These are phyloP conservation scores for Porites lobata DNA, from an alignment of 92 coral and sea anemone species.

Conservation along the genomic window DNA sequence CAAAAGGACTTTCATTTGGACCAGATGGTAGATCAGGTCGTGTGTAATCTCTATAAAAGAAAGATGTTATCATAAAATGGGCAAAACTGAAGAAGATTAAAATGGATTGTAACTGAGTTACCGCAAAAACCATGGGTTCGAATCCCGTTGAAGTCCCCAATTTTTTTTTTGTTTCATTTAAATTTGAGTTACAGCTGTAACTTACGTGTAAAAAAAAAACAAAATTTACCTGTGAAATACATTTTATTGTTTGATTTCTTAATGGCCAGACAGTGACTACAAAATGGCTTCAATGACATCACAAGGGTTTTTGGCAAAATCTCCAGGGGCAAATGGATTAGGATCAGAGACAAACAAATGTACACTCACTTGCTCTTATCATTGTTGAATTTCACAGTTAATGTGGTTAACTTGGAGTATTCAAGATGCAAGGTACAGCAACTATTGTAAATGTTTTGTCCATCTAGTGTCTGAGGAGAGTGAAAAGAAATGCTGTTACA, in stretches of 20 bases:
- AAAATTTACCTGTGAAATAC: too few species aligned
- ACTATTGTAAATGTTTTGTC: conserved; percentile 98
- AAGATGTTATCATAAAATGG: neutral
- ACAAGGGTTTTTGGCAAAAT: too few species aligned
- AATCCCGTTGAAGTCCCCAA: too few species aligned
- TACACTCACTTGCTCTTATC: conserved; percentile 90
- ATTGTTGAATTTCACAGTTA: conserved; percentile 94
- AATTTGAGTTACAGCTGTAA: too few species aligned
- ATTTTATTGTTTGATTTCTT: too few species aligned
- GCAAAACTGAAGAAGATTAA: neutral
- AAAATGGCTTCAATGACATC: too few species aligned
- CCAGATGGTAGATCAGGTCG: conserved; percentile 94
- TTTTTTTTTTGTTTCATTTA: too few species aligned
- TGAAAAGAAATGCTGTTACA: neutral
- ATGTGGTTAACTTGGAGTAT: conserved; percentile 83
- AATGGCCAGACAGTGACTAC: too few species aligned
- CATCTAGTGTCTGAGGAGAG: conserved; percentile 85
- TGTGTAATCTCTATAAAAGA: conserved; percentile 84
- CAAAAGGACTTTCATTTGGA: conserved; percentile 75
- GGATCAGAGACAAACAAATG: too few species aligned
- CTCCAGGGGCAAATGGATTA: too few species aligned
- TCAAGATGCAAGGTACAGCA: conserved; percentile 95
- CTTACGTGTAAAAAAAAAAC: too few species aligned
- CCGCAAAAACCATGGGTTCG: too few species aligned
- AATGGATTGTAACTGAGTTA: neutral